These are phyloP conservation scores for Lamprologus callipterus DNA, from an alignment of 2,113 vertebrate genomes.

Conservation along the genomic window DNA sequence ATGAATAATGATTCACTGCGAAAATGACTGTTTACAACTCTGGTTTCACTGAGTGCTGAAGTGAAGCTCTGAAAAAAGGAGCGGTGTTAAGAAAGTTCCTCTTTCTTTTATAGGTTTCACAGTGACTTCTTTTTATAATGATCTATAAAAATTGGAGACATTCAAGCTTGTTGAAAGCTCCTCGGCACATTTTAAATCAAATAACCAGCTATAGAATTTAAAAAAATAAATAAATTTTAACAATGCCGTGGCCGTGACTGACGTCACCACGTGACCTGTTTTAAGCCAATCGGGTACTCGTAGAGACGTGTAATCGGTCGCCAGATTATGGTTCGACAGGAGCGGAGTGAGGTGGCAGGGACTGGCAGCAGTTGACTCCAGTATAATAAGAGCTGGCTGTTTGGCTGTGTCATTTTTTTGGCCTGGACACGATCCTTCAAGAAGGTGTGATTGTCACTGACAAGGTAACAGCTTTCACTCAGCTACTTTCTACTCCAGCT, in stretches of 20 bases:
- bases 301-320: constrained; percentile 28
- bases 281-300: constrained; percentile 25
- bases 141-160: neutral
- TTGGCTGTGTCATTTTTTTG: neutral
- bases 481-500: too few relatives aligned
- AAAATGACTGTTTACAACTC: neutral
- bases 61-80: neutral
- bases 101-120: neutral
- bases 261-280: neutral
- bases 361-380: neutral
- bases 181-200: neutral
- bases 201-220: neutral
- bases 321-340: constrained; percentile 60
- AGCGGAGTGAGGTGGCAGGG: constrained; percentile 18
- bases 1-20: neutral
- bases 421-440: neutral
- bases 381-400: neutral
- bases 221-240: neutral
- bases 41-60: neutral
- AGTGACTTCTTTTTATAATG: neutral
- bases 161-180: neutral
- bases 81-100: neutral
- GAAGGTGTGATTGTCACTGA: neutral
- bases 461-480: constrained; percentile 23
- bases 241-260: neutral